These are phyloP conservation scores for Macrosoma leucophasiata DNA, from an alignment of 2,888 invertebrate genomes.

Conservation along the genomic window DNA sequence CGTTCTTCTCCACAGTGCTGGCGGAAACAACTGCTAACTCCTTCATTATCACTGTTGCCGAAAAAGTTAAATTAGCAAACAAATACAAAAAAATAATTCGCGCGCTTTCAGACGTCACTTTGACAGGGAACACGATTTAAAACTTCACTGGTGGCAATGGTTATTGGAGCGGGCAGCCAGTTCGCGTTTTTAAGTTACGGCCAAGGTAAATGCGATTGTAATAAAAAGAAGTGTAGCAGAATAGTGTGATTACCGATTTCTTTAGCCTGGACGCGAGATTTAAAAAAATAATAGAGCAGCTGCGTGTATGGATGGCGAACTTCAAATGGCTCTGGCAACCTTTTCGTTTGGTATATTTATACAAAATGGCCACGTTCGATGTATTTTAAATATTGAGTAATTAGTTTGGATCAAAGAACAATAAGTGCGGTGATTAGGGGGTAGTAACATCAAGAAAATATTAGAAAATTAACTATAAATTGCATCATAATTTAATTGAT, in stretches of 20 bases:
- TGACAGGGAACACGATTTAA: conserved; percentile 41
- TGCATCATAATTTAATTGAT: conserved; percentile 8
- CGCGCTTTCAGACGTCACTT: conserved; percentile 65
- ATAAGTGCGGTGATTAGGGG: conserved; percentile 11
- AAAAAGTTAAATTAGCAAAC: conserved; percentile 18
- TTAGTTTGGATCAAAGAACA: conserved; percentile 7
- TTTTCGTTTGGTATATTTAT: conserved; percentile 14
- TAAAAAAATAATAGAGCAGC: conserved; percentile 9
- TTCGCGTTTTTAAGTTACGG: conserved; percentile 36
- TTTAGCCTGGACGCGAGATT: background rate
- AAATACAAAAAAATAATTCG: conserved; percentile 33
- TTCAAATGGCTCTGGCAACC: conserved; percentile 5
- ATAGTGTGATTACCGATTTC: too few species aligned
- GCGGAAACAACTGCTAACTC: conserved; percentile 55
- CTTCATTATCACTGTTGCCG: conserved; percentile 46
- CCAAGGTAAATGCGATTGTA: conserved; percentile 51
- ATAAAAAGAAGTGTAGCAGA: conserved; percentile 36
- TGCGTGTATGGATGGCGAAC: conserved; percentile 15
- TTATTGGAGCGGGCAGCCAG: conserved; percentile 43
- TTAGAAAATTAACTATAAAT: conserved; percentile 14
- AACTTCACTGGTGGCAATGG: conserved; percentile 42
- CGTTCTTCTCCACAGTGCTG: conserved; percentile 45
- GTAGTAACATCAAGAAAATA: too few species aligned
- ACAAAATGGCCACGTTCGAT: conserved; percentile 6
- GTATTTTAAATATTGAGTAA: conserved; percentile 17